A percentile compares a stretch with the other conserved stretches of the same genome.
phyloP scores from a whole-genome alignment of 2,113 vertebrate genomes.

The Condylura cristata region DNA sequence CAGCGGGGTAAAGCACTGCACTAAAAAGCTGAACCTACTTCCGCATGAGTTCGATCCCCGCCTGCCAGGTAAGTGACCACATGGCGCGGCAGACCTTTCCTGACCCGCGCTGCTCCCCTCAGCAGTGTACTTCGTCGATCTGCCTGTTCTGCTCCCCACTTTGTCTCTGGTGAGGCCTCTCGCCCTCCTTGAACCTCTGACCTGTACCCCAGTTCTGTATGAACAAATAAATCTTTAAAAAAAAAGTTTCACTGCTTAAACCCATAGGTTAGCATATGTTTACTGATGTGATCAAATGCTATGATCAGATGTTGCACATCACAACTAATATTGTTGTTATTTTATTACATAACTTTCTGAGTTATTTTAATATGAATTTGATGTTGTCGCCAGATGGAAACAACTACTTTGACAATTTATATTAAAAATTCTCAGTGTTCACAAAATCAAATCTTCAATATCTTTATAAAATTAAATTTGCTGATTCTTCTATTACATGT shows the following conservation, averaged over 20 bases:
- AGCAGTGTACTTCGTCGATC: too few relatives aligned
- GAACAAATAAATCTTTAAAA: too few relatives aligned
- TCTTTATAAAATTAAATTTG: background rate
- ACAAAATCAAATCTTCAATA: background rate
- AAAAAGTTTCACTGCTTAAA: background rate
- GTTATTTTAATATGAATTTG: conserved; percentile 38
- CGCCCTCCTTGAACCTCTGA: too few relatives aligned
- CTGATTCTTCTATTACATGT: background rate
- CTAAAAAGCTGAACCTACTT: too few relatives aligned
- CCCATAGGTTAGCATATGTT: background rate
- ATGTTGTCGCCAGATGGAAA: background rate
- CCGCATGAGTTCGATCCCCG: too few relatives aligned
- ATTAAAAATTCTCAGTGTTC: background rate
- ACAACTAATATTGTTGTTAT: background rate
- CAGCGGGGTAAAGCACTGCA: too few relatives aligned
- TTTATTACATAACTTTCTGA: background rate
- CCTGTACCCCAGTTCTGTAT: too few relatives aligned
- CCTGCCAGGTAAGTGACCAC: too few relatives aligned
- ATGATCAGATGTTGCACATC: background rate
- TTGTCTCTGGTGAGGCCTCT: too few relatives aligned
- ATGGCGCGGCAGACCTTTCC: too few relatives aligned
- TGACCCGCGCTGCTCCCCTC: too few relatives aligned
- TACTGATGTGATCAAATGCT: background rate
- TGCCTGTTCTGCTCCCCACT: too few relatives aligned
- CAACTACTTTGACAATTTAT: background rate